phyloP scores from a whole-genome alignment of 2,888 invertebrate genomes.

The Disparrhopalites patrizii region DNA sequence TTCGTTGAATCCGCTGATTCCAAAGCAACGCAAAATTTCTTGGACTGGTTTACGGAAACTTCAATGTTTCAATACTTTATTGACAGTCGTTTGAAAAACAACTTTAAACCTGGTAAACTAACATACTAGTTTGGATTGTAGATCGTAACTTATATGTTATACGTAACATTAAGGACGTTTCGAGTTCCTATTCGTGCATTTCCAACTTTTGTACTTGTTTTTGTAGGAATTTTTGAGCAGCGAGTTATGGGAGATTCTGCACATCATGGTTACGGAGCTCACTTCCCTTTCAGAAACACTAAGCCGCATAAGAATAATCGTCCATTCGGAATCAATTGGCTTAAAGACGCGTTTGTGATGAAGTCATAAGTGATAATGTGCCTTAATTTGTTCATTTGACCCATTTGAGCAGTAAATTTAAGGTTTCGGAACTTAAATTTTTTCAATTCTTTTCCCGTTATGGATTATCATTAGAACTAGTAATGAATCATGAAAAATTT shows the following conservation, averaged over 20 bases:
- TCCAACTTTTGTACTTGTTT: conserved; percentile 10
- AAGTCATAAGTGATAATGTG: not conserved
- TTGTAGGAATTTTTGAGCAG: conserved; percentile 51
- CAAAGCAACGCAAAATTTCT: conserved; percentile 66
- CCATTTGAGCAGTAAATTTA: not conserved
- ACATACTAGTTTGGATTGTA: no score
- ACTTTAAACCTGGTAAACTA: conserved; percentile 43
- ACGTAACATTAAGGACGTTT: not conserved
- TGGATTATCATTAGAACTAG: no score
- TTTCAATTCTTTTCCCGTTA: no score
- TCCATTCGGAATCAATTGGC: conserved; percentile 29
- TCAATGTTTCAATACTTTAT: conserved; percentile 78
- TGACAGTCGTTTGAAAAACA: conserved; percentile 53
- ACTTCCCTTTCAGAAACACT: conserved; percentile 1
- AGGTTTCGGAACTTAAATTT: no score
- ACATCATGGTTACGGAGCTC: conserved; percentile 38
- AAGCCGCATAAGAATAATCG: conserved; percentile 9
- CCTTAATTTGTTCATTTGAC: not conserved
- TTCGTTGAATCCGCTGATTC: conserved; percentile 64
- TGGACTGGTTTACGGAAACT: conserved; percentile 83
- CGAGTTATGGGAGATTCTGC: conserved; percentile 50
- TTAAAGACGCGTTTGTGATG: conserved; percentile 26
- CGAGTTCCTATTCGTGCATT: not conserved
- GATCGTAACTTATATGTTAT: not conserved
- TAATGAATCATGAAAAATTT: no score